Evolutionary conservation across 2,888 invertebrate species (phyloP), one percentile per base, ranked within the genome.

Genomic region (Steinernema carpocapsae): DNA sequence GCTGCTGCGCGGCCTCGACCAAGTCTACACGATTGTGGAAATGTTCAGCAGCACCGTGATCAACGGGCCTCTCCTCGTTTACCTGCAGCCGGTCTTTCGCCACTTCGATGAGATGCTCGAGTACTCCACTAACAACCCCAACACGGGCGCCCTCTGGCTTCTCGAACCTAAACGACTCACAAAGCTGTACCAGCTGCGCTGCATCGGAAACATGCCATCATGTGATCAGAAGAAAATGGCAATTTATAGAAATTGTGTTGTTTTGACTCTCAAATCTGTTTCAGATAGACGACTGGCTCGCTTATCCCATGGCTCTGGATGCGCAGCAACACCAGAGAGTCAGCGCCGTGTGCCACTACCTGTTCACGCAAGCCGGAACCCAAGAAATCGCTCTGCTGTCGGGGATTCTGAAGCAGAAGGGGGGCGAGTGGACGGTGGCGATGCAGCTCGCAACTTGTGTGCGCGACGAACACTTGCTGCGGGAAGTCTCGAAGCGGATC

Each of bases 161-260:
- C 78, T 86, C 0, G 77, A 82, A 46, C 84, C 86, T 0, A 76
- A 77, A 12, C 72, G 85, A 75, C 76, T 86, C 0, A 76, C 85
- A 19, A 83, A 86, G 73, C 75, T 86, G 24, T 86, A 86, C 74
- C 86, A 87, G 76, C 77, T 86, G 64, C 78, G 86, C 71, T 86
- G 86, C 77, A 81, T 82, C n/a, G 82, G 82, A n/a, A 83, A 85
- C 56, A 76, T 85, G 32, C 76, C 76, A 0, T 79, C 79, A 7
- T 86, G 86, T 74, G 82, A 81, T 52, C 81, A 83, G 72, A 80
- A 83, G n/a, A 76, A 80, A 59, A 72, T 56, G 56, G 42, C 56
- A 37, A 10, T 29, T 37, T 19, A 12, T 70, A 10, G 14, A 26
- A 0, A 14, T 29, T 10, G n/a, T 12, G 26, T 32, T n/a, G 26